These are phyloP conservation scores for Uria aalge DNA, from an alignment of 2,113 vertebrate species.

Conservation along the genomic window DNA sequence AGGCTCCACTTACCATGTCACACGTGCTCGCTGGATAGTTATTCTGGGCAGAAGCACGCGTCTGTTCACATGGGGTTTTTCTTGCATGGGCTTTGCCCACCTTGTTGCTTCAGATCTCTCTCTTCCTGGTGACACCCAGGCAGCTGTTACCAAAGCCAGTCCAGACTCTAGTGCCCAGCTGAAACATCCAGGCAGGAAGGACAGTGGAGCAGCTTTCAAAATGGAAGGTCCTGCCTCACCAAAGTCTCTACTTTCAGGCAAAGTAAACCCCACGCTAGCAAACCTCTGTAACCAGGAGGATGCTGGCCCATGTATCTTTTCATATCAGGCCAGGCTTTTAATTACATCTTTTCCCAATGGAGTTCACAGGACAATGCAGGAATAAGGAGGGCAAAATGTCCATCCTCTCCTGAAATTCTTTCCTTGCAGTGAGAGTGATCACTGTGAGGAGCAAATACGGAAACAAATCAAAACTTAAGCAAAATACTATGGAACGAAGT, in stretches of 20 bases:
- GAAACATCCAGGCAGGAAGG: background rate
- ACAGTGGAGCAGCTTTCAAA: background rate
- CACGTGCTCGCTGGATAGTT: rapidly evolving
- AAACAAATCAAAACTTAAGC: background rate
- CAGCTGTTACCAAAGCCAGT: background rate
- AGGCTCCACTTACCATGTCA: background rate
- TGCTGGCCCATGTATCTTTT: background rate
- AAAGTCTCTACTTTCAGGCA: background rate
- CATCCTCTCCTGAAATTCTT: background rate
- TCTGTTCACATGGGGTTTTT: rapidly evolving
- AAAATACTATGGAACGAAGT: background rate
- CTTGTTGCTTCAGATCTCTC: background rate
- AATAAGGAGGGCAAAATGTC: background rate
- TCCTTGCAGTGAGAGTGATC: background rate
- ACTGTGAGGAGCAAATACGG: background rate
- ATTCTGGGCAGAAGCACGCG: rapidly evolving
- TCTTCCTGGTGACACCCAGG: background rate
- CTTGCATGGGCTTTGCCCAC: background rate
- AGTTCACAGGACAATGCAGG: background rate
- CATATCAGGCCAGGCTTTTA: background rate
- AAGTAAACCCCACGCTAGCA: background rate
- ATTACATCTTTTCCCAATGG: background rate
- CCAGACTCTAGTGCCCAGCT: background rate
- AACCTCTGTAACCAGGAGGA: background rate
- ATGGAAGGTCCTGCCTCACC: background rate